Conservation (phyloP, 2,888 invertebrate genomes). For the Melinopterus prodromus region DNA sequence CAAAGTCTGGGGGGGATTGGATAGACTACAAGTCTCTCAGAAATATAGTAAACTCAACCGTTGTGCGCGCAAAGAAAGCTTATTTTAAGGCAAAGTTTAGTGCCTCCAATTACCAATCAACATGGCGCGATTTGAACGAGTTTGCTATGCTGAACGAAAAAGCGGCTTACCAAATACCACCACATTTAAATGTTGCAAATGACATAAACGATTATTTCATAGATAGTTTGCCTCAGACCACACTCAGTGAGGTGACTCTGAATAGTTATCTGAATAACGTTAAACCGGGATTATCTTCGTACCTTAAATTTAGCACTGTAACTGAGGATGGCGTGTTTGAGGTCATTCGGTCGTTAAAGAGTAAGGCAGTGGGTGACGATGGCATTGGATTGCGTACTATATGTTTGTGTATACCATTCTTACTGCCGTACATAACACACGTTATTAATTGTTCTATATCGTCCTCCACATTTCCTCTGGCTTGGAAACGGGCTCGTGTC, state of each 20-base stretch:
- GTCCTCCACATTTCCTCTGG: background rate
- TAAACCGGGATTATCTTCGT: background rate
- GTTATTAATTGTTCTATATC: conserved; percentile 16
- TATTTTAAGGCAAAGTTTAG: background rate
- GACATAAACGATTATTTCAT: background rate
- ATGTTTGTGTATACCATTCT: conserved; percentile 13
- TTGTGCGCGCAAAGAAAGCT: too few relatives aligned
- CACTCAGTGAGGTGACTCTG: background rate
- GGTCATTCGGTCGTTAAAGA: background rate
- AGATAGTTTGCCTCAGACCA: background rate
- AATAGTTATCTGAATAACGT: background rate
- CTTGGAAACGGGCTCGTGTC: conserved; percentile 12
- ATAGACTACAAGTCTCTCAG: too few relatives aligned
- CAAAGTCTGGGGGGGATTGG: too few relatives aligned
- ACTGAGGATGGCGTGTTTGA: background rate
- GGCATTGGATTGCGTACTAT: background rate
- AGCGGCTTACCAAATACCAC: background rate
- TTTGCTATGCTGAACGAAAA: background rate
- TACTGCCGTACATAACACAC: background rate
- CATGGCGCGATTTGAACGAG: background rate
- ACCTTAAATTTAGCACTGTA: background rate
- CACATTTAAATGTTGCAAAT: background rate
- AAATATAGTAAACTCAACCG: too few relatives aligned
- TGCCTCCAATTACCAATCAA: background rate
- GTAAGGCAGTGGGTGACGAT: background rate